Conservation (phyloP, 2,113 vertebrate species). For the Ptychochromis oligacanthus region DNA sequence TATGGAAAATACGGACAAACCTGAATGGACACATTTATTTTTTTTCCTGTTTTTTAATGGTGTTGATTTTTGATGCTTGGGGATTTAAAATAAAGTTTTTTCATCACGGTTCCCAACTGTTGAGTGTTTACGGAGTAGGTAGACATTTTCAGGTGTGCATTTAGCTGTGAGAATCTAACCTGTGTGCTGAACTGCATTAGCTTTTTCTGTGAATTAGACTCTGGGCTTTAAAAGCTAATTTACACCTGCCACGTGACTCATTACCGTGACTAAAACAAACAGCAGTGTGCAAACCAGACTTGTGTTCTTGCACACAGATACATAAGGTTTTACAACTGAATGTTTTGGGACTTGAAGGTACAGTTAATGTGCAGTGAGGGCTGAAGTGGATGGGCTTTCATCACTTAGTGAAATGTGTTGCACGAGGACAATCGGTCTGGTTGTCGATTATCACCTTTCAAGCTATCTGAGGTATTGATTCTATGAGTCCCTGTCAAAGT, state of each 20-base stretch:
- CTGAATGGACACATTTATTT: slow-evolving; percentile 31
- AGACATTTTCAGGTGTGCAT: slow-evolving; percentile 35
- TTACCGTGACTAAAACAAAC: slow-evolving; percentile 5
- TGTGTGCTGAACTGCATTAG: slow-evolving; percentile 31
- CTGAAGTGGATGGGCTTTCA: slow-evolving; percentile 17
- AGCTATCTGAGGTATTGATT: slow-evolving; percentile 19
- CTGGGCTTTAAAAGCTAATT: slow-evolving; percentile 12
- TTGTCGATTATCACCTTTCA: slow-evolving; percentile 30
- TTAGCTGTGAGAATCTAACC: slow-evolving; percentile 35
- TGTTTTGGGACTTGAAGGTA: not conserved
- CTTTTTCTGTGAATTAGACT: slow-evolving; percentile 33
- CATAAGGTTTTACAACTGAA: not conserved
- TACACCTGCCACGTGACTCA: slow-evolving; percentile 5
- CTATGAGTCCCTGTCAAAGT: slow-evolving; percentile 8
- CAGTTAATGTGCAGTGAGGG: not conserved
- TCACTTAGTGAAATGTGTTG: slow-evolving; percentile 22
- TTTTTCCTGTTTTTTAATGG: slow-evolving; percentile 17
- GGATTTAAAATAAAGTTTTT: slow-evolving; percentile 44
- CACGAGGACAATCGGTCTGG: slow-evolving; percentile 53
- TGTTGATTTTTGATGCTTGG: slow-evolving; percentile 53
- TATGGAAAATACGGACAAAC: slow-evolving; percentile 50
- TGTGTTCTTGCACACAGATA: not conserved
- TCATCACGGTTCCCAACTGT: slow-evolving; percentile 19
- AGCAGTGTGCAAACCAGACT: slow-evolving; percentile 23
- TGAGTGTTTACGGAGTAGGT: slow-evolving; percentile 56